A percentile compares a stretch with the other conserved stretches of the same genome.
phyloP scores from a whole-genome alignment of 1,140 invertebrate genomes.

The Philotrypesis tridentata region DNA sequence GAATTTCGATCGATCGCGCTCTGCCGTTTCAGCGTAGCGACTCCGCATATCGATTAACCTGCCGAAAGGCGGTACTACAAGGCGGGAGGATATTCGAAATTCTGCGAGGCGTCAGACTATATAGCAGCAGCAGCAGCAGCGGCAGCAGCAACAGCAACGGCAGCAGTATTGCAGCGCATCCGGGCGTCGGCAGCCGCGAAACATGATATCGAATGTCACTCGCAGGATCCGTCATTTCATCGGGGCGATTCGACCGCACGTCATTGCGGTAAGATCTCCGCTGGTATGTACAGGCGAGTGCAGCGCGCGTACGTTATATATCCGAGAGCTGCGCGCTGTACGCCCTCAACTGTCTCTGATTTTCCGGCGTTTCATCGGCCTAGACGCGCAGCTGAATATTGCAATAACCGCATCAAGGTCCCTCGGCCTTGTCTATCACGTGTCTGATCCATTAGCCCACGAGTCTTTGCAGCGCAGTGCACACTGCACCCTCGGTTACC shows the following conservation, averaged over 20 bases:
- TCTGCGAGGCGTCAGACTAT: not conserved
- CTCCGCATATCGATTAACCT: too few relatives aligned
- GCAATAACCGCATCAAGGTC: conserved; percentile 44
- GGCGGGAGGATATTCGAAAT: not conserved
- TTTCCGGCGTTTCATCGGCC: conserved; percentile 60
- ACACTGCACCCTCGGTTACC: not conserved
- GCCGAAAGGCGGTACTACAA: not conserved
- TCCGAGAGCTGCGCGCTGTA: not conserved
- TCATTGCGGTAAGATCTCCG: conserved; percentile 74
- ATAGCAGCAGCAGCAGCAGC: not conserved
- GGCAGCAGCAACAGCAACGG: not conserved
- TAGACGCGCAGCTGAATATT: conserved; percentile 32
- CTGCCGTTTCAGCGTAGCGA: too few relatives aligned
- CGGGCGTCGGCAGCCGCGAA: conserved; percentile 43
- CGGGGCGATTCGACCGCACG: conserved; percentile 72
- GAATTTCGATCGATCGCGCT: too few relatives aligned
- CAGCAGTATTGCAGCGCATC: not conserved
- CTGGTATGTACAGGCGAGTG: conserved; percentile 43
- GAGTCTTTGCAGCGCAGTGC: not conserved
- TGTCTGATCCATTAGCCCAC: conserved; percentile 36
- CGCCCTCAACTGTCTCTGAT: conserved; percentile 66
- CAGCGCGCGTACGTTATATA: too few relatives aligned
- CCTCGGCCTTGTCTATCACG: conserved; percentile 43
- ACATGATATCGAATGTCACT: conserved; percentile 73
- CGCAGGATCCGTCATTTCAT: conserved; percentile 74